Conservation (phyloP, 2,797 vertebrate species). For the Emydoidea blandingii region DNA sequence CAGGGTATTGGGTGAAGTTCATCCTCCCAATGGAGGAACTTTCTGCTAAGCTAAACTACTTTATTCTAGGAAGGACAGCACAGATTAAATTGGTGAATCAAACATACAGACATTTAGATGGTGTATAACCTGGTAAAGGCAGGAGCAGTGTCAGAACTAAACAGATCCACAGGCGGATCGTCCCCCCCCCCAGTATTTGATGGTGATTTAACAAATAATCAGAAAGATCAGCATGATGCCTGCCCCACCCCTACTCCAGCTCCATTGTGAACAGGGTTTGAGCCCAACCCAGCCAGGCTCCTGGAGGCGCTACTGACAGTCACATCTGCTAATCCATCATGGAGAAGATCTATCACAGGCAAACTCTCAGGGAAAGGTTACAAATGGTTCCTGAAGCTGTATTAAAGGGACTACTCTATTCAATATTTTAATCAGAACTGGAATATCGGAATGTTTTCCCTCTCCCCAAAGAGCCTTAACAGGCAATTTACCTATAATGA, state of each 20-base stretch:
- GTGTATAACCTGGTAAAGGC: background rate
- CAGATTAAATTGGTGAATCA: background rate
- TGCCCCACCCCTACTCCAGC: background rate
- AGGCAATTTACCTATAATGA: background rate
- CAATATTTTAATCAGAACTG: background rate
- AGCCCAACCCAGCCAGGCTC: background rate
- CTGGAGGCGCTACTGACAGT: fast-evolving
- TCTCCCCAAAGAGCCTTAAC: background rate
- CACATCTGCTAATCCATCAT: background rate
- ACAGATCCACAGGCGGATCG: background rate
- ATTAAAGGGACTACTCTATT: background rate
- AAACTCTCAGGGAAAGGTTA: background rate
- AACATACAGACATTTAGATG: background rate
- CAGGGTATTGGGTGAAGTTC: background rate
- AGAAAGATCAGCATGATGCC: background rate
- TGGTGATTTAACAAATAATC: background rate
- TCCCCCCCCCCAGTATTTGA: background rate
- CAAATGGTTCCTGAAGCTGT: background rate
- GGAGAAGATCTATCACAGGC: background rate
- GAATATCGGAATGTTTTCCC: background rate
- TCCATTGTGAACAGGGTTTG: background rate
- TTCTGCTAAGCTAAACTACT: background rate
- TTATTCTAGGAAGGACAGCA: background rate
- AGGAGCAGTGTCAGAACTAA: background rate
- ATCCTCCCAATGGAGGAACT: background rate